These are phyloP conservation scores for Ceryle rudis DNA, from an alignment of 2,797 vertebrate genomes.

Conservation along the genomic window DNA sequence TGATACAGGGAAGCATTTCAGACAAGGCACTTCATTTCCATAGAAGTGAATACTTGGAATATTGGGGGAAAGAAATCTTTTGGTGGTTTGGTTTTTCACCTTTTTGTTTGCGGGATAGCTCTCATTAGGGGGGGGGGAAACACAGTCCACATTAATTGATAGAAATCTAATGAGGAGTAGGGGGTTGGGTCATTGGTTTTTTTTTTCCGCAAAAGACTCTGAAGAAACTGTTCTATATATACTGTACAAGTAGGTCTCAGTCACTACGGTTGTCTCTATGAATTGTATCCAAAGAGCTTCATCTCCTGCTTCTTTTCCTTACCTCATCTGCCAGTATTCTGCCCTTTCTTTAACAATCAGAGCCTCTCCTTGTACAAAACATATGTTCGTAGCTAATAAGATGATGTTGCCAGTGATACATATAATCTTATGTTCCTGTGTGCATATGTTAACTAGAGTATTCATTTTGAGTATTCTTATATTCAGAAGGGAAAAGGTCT, in stretches of 20 bases:
- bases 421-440: conserved; percentile 44
- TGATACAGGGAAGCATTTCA: neutral
- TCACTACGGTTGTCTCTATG: neutral
- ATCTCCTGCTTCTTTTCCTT: neutral
- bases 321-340: neutral
- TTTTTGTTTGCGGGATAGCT: neutral
- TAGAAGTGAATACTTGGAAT: neutral
- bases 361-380: conserved; percentile 3
- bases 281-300: neutral
- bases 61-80: neutral
- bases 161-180: neutral
- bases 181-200: accelerated
- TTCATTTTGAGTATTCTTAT: conserved; percentile 12
- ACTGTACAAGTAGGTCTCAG: neutral
- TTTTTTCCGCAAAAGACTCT: no score
- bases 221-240: no score
- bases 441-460: conserved; percentile 53
- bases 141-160: neutral
- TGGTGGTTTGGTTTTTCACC: accelerated
- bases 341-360: conserved; percentile 5
- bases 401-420: conserved; percentile 49
- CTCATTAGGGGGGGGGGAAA: neutral
- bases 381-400: conserved; percentile 42
- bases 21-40: neutral
- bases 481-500: conserved; percentile 61